phyloP scores from a whole-genome alignment of 2,113 vertebrate species.

The Oreochromis niloticus region DNA sequence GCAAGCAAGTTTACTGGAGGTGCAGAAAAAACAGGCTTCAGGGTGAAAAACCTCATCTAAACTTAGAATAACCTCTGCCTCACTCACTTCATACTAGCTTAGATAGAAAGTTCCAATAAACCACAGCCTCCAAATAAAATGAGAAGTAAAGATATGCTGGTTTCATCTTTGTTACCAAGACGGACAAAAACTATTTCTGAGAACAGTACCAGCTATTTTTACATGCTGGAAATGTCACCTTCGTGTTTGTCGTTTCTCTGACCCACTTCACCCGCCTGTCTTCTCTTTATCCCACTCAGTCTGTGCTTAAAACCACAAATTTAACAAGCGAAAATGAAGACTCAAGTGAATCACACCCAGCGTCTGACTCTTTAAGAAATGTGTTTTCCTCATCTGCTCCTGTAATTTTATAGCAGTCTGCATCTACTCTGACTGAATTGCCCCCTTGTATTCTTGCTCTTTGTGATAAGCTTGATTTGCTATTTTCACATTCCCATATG shows the following conservation, averaged over 20 bases:
- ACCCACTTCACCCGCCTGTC: neutral
- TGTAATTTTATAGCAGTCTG: neutral
- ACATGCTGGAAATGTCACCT: slow-evolving; percentile 8
- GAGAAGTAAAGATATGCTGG: neutral
- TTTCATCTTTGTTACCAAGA: slow-evolving; percentile 9
- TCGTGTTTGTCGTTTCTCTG: slow-evolving; percentile 19
- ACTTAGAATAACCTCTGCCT: neutral
- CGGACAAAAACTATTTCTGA: slow-evolving; percentile 41
- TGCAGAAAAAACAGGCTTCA: neutral
- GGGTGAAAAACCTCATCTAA: neutral
- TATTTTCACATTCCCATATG: neutral
- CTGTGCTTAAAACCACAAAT: slow-evolving; percentile 5
- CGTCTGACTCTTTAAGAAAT: neutral
- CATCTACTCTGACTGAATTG: neutral
- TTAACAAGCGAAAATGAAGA: slow-evolving; percentile 25
- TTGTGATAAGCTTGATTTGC: neutral
- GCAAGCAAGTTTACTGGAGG: neutral
- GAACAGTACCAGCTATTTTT: slow-evolving; percentile 36
- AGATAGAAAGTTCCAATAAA: neutral
- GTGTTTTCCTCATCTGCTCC: slow-evolving; percentile 23
- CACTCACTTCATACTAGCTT: neutral
- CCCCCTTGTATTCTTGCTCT: neutral
- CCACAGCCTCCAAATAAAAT: slow-evolving; percentile 13
- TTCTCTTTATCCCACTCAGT: neutral
- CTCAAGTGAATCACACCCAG: slow-evolving; percentile 9